Evolutionary conservation across 64 coral and sea anemone genomes (phyloP).

Genomic region (Stichodactyla helianthus): DNA sequence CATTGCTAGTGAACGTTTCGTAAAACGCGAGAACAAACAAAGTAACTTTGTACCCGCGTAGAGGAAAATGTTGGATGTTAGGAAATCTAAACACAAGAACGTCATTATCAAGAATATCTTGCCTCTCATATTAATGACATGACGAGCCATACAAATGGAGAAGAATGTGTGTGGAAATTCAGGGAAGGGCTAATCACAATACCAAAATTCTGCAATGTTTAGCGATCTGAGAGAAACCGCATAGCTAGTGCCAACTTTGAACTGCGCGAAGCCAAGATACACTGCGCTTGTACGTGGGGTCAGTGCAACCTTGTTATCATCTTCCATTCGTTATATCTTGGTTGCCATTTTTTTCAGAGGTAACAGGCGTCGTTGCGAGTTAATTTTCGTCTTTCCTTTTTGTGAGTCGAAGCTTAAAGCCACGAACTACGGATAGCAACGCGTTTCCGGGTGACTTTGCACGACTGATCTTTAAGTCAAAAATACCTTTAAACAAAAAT

Average conservation of each 20-base stretch:
- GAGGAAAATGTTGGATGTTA: constrained; percentile 24
- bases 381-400: too few species aligned
- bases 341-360: too few species aligned
- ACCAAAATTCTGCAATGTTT: too few species aligned
- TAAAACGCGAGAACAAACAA: constrained; percentile 6
- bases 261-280: neutral
- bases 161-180: neutral
- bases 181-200: too few species aligned
- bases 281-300: neutral
- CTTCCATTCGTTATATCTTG: too few species aligned
- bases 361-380: too few species aligned
- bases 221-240: too few species aligned
- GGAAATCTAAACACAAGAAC: neutral
- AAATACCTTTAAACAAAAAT: neutral
- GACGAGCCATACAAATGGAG: neutral
- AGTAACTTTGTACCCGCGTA: neutral
- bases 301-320: too few species aligned
- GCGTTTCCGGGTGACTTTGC: too few species aligned
- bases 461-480: neutral
- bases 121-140: neutral
- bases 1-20: neutral
- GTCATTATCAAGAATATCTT: neutral
- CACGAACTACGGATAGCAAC: neutral
- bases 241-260: too few species aligned
- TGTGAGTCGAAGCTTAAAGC: neutral